Evolutionary conservation across 2,888 invertebrate species (phyloP).

Genomic region (Spodoptera littoralis): DNA sequence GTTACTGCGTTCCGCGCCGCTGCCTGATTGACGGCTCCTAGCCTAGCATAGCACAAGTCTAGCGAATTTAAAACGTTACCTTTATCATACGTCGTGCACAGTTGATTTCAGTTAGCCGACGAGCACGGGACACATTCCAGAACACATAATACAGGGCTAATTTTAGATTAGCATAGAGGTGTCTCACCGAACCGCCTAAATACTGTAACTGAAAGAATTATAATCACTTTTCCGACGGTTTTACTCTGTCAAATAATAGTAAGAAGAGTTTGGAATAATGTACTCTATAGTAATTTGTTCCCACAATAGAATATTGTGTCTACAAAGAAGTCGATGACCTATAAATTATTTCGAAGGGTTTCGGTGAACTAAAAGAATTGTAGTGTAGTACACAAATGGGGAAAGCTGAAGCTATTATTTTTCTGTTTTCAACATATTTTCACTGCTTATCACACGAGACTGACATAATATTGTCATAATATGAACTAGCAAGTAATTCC

Average conservation of each 20-base stretch:
- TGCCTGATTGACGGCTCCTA: slow-evolving; percentile 43
- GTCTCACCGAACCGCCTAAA: slow-evolving; percentile 48
- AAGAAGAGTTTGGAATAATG: background rate
- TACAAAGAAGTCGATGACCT: too few species aligned
- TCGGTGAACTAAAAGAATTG: too few species aligned
- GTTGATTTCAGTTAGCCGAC: slow-evolving; percentile 45
- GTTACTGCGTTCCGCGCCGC: slow-evolving; percentile 46
- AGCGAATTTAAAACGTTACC: slow-evolving; percentile 39
- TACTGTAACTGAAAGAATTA: slow-evolving; percentile 41
- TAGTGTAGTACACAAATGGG: too few species aligned
- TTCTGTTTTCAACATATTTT: too few species aligned
- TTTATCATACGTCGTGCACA: slow-evolving; percentile 36
- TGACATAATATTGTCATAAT: too few species aligned
- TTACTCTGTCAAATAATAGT: slow-evolving; percentile 3
- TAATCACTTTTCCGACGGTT: slow-evolving; percentile 23
- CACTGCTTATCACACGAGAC: too few species aligned
- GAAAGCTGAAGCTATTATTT: too few species aligned
- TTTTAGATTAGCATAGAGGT: slow-evolving; percentile 52
- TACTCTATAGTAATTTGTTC: too few species aligned
- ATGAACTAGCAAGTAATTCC: too few species aligned
- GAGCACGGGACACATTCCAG: slow-evolving; percentile 59
- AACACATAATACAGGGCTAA: slow-evolving; percentile 54
- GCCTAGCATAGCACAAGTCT: slow-evolving; percentile 27
- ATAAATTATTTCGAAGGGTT: too few species aligned
- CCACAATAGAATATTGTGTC: too few species aligned